Evolutionary conservation across 2,113 vertebrate species (phyloP).

Genomic region (Pimephales promelas): DNA sequence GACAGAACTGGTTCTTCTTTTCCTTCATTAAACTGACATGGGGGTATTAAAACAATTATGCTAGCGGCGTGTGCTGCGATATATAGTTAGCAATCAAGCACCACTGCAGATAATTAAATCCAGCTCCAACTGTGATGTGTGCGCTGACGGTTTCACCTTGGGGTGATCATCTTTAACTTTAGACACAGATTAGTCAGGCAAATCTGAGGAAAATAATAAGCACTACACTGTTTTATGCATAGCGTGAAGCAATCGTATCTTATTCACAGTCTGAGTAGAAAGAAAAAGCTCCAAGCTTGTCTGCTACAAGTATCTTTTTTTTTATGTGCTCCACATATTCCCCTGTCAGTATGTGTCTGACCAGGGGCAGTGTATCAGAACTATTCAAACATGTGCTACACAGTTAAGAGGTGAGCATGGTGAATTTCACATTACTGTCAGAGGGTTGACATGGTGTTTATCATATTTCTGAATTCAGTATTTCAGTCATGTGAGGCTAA

Average conservation of each 20-base stretch:
- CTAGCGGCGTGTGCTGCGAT: slow-evolving; percentile 20
- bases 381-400: slow-evolving; percentile 73
- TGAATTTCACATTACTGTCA: slow-evolving; percentile 77
- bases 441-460: slow-evolving; percentile 72
- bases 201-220: slow-evolving; percentile 35
- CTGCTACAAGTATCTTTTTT: slow-evolving; percentile 73
- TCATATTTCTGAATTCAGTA: slow-evolving; percentile 76
- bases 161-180: slow-evolving; percentile 45
- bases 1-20: slow-evolving; percentile 18
- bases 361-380: slow-evolving; percentile 80
- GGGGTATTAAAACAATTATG: slow-evolving; percentile 36
- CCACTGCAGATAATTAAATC: slow-evolving; percentile 53
- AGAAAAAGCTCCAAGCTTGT: slow-evolving; percentile 74
- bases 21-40: slow-evolving; percentile 29
- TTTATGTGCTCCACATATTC: slow-evolving; percentile 77
- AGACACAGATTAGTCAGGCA: slow-evolving; percentile 31
- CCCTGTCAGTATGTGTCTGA: slow-evolving; percentile 77
- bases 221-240: neutral
- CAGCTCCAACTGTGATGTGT: slow-evolving; percentile 37
- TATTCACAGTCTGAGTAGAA: slow-evolving; percentile 57
- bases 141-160: slow-evolving; percentile 48
- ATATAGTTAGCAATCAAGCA: slow-evolving; percentile 53
- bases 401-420: slow-evolving; percentile 76
- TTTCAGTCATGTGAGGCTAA: slow-evolving; percentile 77
- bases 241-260: neutral